Evolutionary conservation across 2,888 invertebrate genomes (phyloP).

Genomic region (Magallana nippona): DNA sequence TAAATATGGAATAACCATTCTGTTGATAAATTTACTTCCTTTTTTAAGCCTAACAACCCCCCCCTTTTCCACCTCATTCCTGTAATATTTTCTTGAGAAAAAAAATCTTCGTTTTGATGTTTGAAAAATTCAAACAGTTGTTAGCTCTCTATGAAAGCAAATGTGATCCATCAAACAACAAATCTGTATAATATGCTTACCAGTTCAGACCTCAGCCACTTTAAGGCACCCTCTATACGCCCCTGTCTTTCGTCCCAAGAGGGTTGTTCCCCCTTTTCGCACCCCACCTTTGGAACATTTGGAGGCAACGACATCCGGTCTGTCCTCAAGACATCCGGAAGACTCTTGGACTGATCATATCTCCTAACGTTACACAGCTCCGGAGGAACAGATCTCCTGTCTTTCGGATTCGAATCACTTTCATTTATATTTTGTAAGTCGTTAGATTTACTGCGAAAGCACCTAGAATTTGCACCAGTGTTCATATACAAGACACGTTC

Average conservation of each 20-base stretch:
- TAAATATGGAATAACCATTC: too few relatives aligned
- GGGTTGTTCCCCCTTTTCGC: slow-evolving; percentile 35
- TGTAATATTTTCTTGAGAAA: too few relatives aligned
- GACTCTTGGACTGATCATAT: slow-evolving; percentile 22
- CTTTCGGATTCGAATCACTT: background rate
- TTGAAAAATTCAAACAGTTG: too few relatives aligned
- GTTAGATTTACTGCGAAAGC: slow-evolving; percentile 42
- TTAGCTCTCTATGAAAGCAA: too few relatives aligned
- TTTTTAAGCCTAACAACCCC: too few relatives aligned
- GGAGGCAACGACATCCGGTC: slow-evolving; percentile 24
- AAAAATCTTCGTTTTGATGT: too few relatives aligned
- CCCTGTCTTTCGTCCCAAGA: slow-evolving; percentile 45
- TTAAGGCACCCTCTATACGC: slow-evolving; percentile 50
- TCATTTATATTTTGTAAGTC: slow-evolving; percentile 39
- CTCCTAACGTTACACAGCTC: slow-evolving; percentile 2
- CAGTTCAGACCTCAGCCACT: slow-evolving; percentile 51
- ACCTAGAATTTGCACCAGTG: slow-evolving; percentile 36
- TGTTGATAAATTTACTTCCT: too few relatives aligned
- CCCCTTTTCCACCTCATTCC: too few relatives aligned
- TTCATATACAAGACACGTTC: slow-evolving; percentile 11
- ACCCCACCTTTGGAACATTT: slow-evolving; percentile 36
- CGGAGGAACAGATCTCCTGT: background rate
- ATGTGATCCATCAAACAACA: too few relatives aligned
- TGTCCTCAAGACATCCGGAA: slow-evolving; percentile 45
- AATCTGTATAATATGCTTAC: slow-evolving; percentile 28